These are phyloP conservation scores for Drosophila ironensis DNA, from an alignment of 1,140 invertebrate genomes.

Conservation along the genomic window DNA sequence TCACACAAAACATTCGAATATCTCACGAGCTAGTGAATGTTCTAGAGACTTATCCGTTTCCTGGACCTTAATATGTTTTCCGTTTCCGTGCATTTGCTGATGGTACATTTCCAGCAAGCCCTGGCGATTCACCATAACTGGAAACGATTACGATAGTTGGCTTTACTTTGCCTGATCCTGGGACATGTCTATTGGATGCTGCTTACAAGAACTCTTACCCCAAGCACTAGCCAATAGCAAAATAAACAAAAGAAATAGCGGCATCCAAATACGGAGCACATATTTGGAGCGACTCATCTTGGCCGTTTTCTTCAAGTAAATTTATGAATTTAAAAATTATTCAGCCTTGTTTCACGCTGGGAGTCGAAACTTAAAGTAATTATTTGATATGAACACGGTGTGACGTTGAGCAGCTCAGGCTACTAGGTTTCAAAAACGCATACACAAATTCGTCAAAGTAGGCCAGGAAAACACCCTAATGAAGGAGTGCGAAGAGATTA, in stretches of 20 bases:
- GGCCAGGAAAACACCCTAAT: too few species aligned
- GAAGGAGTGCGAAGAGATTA: too few species aligned
- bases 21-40: neutral
- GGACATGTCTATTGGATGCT: neutral
- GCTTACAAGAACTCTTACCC: slow-evolving; percentile 31
- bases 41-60: neutral
- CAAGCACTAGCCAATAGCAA: slow-evolving; percentile 7
- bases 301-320: too few species aligned
- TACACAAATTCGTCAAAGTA: too few species aligned
- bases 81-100: neutral
- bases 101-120: slow-evolving; percentile 1
- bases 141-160: neutral
- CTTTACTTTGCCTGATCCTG: neutral
- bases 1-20: too few species aligned
- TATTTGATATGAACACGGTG: too few species aligned
- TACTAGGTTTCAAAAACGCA: too few species aligned
- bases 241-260: neutral
- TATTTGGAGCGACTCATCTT: too few species aligned
- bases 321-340: too few species aligned
- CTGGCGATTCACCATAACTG: neutral
- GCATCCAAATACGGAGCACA: slow-evolving; percentile 3
- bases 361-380: too few species aligned
- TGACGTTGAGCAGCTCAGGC: too few species aligned
- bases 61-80: neutral
- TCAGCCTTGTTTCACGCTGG: too few species aligned